Conservation (phyloP, 2,113 vertebrate genomes). For the Poeciliopsis occidentalis region DNA sequence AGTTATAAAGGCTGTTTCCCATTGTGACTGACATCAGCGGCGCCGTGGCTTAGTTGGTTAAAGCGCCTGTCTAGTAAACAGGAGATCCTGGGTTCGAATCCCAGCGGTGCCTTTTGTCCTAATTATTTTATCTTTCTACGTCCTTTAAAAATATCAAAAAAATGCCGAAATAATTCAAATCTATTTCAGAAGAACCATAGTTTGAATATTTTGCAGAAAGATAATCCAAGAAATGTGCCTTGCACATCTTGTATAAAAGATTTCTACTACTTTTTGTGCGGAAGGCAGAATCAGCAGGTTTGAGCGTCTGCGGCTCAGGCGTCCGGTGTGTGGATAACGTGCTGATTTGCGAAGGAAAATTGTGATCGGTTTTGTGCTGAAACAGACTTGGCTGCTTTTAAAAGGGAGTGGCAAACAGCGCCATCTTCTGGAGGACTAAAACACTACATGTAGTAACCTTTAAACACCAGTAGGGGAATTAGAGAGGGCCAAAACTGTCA, state of each 20-base stretch:
- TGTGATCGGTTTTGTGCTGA: neutral
- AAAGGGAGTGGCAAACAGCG: neutral
- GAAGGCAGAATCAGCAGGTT: neutral
- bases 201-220: neutral
- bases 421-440: neutral
- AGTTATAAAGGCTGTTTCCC: no score
- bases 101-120: conserved; percentile 73
- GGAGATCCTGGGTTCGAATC: no score
- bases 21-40: conserved; percentile 19
- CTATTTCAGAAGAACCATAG: neutral
- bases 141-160: neutral
- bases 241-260: neutral
- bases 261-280: neutral
- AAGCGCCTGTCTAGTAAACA: conserved; percentile 81
- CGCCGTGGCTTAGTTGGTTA: conserved; percentile 78
- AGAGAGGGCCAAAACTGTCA: no score
- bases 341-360: no score
- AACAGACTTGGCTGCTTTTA: neutral
- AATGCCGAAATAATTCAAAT: neutral
- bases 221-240: neutral
- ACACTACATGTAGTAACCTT: neutral
- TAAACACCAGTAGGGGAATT: neutral
- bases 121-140: neutral
- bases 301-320: no score
- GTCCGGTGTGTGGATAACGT: no score